Evolutionary conservation across 2,113 vertebrate species (phyloP).

Genomic region (Gadus macrocephalus): DNA sequence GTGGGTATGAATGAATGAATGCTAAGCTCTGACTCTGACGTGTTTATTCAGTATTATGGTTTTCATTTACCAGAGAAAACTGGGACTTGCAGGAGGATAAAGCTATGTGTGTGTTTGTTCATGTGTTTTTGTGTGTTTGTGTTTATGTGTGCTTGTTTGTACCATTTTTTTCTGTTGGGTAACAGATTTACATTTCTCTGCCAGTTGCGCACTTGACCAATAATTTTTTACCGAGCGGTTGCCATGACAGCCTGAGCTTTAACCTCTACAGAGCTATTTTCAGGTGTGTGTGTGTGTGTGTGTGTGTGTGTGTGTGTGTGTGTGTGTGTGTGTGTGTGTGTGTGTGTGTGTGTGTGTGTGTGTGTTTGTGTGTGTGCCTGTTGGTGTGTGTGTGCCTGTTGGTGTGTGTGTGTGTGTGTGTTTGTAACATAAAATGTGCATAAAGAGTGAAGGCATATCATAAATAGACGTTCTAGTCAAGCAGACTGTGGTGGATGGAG

Average conservation of each 20-base stretch:
- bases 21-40: conserved; percentile 58
- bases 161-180: conserved; percentile 25
- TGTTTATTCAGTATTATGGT: conserved; percentile 55
- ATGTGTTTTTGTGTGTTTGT: conserved; percentile 12
- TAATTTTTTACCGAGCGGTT: conserved; percentile 56
- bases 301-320: too few species aligned
- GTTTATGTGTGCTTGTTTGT: conserved; percentile 11
- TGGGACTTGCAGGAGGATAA: background rate
- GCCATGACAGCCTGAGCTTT: conserved; percentile 62
- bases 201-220: conserved; percentile 49
- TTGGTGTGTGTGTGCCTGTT: too few species aligned
- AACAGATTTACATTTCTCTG: conserved; percentile 46
- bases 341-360: too few species aligned
- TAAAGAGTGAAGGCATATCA: too few species aligned
- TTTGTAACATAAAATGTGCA: too few species aligned
- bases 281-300: too few species aligned
- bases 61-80: conserved; percentile 24
- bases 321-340: too few species aligned
- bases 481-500: too few species aligned
- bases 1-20: conserved; percentile 61
- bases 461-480: too few species aligned
- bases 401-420: too few species aligned
- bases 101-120: background rate
- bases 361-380: too few species aligned
- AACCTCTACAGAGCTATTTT: conserved; percentile 23